phyloP scores from a whole-genome alignment of 2,113 vertebrate species.

The Odontesthes bonariensis region DNA sequence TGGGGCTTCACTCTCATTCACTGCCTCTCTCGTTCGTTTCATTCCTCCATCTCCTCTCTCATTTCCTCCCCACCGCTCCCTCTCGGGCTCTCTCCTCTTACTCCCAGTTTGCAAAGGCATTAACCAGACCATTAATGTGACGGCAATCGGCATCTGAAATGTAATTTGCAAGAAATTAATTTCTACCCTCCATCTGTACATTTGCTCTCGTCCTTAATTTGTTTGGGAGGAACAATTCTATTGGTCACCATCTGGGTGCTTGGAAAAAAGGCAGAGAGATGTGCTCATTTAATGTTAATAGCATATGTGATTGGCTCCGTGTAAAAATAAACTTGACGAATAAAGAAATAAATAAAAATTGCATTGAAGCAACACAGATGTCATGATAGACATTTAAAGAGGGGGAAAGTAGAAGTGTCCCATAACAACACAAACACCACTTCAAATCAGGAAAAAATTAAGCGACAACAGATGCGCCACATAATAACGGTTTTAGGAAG shows the following conservation, averaged over 20 bases:
- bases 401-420: constrained; percentile 43
- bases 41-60: constrained; percentile 48
- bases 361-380: constrained; percentile 62
- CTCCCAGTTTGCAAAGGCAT: constrained; percentile 71
- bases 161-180: constrained; percentile 84
- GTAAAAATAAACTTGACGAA: constrained; percentile 40
- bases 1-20: constrained; percentile 14
- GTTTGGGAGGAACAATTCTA: constrained; percentile 74
- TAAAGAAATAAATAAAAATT: constrained; percentile 30
- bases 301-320: constrained; percentile 57
- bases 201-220: constrained; percentile 81
- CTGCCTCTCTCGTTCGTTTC: constrained; percentile 37
- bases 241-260: constrained; percentile 78
- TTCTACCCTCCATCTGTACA: constrained; percentile 81
- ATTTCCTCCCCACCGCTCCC: constrained; percentile 48
- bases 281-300: constrained; percentile 66
- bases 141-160: constrained; percentile 83
- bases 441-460: constrained; percentile 35
- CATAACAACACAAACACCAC: constrained; percentile 61
- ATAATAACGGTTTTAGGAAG: constrained; percentile 67
- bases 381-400: constrained; percentile 69
- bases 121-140: constrained; percentile 79
- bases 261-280: constrained; percentile 41
- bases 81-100: constrained; percentile 55
- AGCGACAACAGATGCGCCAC: constrained; percentile 65